Evolutionary conservation across 1,140 invertebrate species (phyloP).

Genomic region (Danaus plexippus): DNA sequence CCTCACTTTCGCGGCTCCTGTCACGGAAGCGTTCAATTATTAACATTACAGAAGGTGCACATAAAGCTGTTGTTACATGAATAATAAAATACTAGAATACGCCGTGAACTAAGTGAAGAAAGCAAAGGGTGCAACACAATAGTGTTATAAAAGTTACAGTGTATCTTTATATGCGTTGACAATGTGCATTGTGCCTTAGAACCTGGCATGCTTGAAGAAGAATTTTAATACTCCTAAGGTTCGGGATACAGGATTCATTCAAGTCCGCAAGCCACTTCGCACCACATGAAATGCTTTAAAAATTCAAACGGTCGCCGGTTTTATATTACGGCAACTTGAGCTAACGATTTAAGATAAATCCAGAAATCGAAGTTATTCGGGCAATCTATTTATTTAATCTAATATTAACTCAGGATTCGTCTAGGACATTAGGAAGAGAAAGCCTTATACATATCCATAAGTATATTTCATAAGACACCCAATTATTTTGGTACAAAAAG

Average conservation of each 20-base stretch:
- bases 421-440: too few species aligned
- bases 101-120: conserved; percentile 52
- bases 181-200: conserved; percentile 58
- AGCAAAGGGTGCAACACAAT: conserved; percentile 57
- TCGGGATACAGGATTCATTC: conserved; percentile 30
- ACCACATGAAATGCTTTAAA: neutral
- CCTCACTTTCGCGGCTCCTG: conserved; percentile 26
- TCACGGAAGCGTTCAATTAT: conserved; percentile 62
- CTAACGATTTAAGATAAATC: conserved; percentile 12
- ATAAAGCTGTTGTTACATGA: conserved; percentile 56
- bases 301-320: conserved; percentile 10
- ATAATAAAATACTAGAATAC: conserved; percentile 63
- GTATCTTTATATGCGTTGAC: conserved; percentile 62
- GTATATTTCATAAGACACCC: too few species aligned
- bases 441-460: too few species aligned
- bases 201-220: conserved; percentile 20
- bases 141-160: conserved; percentile 58
- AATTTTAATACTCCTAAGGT: conserved; percentile 43
- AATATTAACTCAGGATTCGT: too few species aligned
- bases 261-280: conserved; percentile 18
- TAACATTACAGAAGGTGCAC: conserved; percentile 52
- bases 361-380: too few species aligned
- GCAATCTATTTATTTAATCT: too few species aligned
- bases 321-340: conserved; percentile 16
- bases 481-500: too few species aligned